A percentile compares a stretch with the other conserved stretches of the same genome.
Conservation (phyloP, 1,140 invertebrate species). For the Gryllus bimaculatus region DNA sequence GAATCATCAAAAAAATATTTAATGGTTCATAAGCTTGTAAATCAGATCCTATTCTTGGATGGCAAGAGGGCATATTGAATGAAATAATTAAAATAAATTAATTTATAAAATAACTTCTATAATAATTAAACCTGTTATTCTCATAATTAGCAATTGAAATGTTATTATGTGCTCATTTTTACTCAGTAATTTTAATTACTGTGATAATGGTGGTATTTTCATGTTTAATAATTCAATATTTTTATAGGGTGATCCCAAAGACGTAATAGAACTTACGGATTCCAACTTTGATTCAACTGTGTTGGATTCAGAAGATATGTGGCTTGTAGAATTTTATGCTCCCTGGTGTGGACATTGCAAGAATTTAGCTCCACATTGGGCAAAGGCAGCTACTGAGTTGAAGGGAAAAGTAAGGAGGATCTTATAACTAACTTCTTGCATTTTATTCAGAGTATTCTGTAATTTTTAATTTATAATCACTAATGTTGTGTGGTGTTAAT, state of each 20-base stretch:
- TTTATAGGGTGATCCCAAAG: slow-evolving; percentile 43
- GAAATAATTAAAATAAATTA: too few relatives aligned
- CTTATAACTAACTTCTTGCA: not conserved
- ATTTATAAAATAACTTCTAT: not conserved
- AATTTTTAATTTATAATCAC: not conserved
- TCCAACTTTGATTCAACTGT: slow-evolving; percentile 89
- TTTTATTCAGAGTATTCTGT: not conserved
- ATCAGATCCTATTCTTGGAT: too few relatives aligned
- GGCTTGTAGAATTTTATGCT: slow-evolving; percentile 95
- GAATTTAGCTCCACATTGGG: slow-evolving; percentile 91
- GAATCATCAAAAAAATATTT: too few relatives aligned
- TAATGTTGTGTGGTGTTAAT: not conserved
- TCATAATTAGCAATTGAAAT: not conserved
- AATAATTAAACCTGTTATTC: not conserved
- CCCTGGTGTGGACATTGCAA: slow-evolving; percentile 97
- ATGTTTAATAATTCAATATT: not conserved
- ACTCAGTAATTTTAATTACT: too few relatives aligned
- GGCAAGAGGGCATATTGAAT: too few relatives aligned
- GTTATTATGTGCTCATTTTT: too few relatives aligned
- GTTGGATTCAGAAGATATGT: slow-evolving; percentile 82
- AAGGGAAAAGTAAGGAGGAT: slow-evolving; percentile 65
- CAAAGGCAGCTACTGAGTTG: slow-evolving; percentile 81
- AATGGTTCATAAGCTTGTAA: too few relatives aligned
- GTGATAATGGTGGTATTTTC: too few relatives aligned
- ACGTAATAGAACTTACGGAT: slow-evolving; percentile 90